These are phyloP conservation scores for Pollenia angustigena DNA, from an alignment of 2,888 invertebrate species.

Conservation along the genomic window DNA sequence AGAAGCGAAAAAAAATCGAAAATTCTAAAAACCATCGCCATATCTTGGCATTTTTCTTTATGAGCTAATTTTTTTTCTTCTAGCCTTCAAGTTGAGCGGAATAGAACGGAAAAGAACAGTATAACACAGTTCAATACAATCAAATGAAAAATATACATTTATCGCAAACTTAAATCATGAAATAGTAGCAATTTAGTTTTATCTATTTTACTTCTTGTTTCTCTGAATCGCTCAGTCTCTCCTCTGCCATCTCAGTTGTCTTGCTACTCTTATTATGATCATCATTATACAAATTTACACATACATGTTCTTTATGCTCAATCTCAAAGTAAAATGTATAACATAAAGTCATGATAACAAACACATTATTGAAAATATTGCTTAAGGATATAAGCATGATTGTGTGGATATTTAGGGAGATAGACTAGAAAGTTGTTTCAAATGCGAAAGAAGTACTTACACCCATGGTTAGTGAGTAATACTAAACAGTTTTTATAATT, in stretches of 20 bases:
- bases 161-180: conserved; percentile 61
- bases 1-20: neutral
- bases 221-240: neutral
- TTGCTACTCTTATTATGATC: conserved; percentile 33
- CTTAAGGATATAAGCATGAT: conserved; percentile 53
- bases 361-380: conserved; percentile 67
- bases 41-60: conserved; percentile 30
- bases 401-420: neutral
- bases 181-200: conserved; percentile 68
- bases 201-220: conserved; percentile 37
- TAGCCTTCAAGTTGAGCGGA: neutral
- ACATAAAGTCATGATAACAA: conserved; percentile 63
- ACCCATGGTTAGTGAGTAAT: no score
- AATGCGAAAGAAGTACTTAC: no score
- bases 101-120: neutral
- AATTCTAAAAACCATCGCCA: conserved; percentile 12
- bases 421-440: neutral
- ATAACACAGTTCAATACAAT: conserved; percentile 54
- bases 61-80: neutral
- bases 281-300: conserved; percentile 22
- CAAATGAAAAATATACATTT: conserved; percentile 61
- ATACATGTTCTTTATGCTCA: neutral
- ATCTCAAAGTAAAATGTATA: conserved; percentile 36
- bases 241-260: neutral
- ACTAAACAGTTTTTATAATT: no score